Base-by-base conservation (phyloP, 2,888 invertebrate species). In the Agapostemon virescens region DNA sequence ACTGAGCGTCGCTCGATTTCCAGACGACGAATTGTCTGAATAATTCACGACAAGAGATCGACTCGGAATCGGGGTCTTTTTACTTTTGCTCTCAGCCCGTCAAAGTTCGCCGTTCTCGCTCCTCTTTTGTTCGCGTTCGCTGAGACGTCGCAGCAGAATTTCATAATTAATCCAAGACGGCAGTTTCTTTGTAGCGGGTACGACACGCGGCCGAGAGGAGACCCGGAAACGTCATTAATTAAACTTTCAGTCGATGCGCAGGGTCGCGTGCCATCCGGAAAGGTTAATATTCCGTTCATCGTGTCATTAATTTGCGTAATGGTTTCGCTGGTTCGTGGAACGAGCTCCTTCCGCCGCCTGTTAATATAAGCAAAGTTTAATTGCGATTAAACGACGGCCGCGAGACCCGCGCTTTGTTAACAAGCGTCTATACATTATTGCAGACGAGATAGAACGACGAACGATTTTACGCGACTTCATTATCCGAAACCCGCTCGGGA, bases 221-320 rank as follows among this genome's bases (percentile, higher is more conserved):
- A 33, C 74, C 26, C 13, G 64, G 49, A 33, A 69, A 69, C 66
- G 67, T 69, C 36, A 69, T 80, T 80, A 73, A 80, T 80, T 79
- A 79, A 80, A 80, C 36, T 69, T 79, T 58, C 40, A 66, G 64
- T 36, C 80, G 58, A 42, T 52, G 69, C 52, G 63, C 71, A 17
- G 61, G 9, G 38, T 38, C 64, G 40, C 40, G 58, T 7, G 40
- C 20, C 40, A 45, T 38, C 23, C 55, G 20, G 45, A 58, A 79
- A 61, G 73, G 79, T 79, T 79, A 69, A 80, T 79, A 79, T 73
- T 79, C 58, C 80, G 36, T 61, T 67, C 66, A 61, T 66, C 68
- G 45, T 42, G 58, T 69, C 69, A 49, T 79, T 79, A 73, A 73
- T 66, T 80, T 52, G n/a, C 58, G 69, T 67, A 23, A 70, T 70